Base-by-base conservation (phyloP, 2,797 vertebrate genomes). In the Cirrhinus molitorella region DNA sequence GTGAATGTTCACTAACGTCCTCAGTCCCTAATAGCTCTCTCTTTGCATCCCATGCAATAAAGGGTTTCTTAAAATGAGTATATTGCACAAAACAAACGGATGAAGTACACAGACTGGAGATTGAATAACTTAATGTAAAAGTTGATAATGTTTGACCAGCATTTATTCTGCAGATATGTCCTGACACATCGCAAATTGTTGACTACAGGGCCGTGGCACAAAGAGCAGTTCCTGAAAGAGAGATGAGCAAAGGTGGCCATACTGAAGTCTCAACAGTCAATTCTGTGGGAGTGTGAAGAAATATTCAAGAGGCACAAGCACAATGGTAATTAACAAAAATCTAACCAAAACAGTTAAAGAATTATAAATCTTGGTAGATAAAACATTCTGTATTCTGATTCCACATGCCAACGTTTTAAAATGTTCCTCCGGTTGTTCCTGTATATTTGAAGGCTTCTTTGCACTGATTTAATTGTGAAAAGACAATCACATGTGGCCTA, bases 131-230 rank as follows among this genome's bases (percentile, higher is more conserved):
- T 51, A 21, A 51, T 53, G 17, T 37, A 34, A 10, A 53, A 21
- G 21, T 53, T 25, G 16, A 78, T 49, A 0, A 78, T 12, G n/a
- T 61, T 76, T 28, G 16, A 76, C 34, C 55, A 77, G 75, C 55
- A 77, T 63, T 77, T 63, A 28, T 61, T 77, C 55, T 31, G 75
- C 57, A 77, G 75, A 45, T 47, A 63, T 63, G 71, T 73, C 53
- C 53, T 4, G 53, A 75, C 53, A 59, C 71, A 55, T 55, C 28
- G 49, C 71, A 73, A n/a, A 37, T n/a, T n/a, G 31, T 53, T 53
- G 71, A 53, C 19, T 2, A 73, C 28, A 53, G 31, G 71, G 49
- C 12, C 1, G 31, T 37, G 49, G 49, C 71, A 73, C 71, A 37
- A 16, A 57, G 17, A 79, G 28, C 59, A 34, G 19, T 78, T 49